Conservation (phyloP, 2,113 vertebrate species). For the Muntiacus reevesi region DNA sequence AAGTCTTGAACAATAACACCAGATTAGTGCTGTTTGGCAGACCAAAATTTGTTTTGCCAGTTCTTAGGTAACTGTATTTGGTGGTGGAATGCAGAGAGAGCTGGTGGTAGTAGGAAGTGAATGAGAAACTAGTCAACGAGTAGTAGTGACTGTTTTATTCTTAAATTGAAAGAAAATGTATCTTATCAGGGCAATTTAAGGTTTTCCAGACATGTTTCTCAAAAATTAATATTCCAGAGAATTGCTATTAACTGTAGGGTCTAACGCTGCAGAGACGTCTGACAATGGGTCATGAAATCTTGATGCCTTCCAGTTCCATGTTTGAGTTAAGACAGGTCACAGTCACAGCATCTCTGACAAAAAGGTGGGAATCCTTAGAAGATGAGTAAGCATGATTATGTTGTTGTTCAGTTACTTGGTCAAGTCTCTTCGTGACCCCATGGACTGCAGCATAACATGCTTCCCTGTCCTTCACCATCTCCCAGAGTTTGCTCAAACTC, state of each 20-base stretch:
- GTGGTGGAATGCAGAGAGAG: background rate
- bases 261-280: background rate
- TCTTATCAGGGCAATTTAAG: background rate
- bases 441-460: background rate
- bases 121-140: background rate
- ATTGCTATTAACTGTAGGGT: background rate
- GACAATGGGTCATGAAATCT: background rate
- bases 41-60: background rate
- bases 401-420: background rate
- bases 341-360: conserved; percentile 1
- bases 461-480: background rate
- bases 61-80: background rate
- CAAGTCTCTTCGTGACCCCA: background rate
- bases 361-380: background rate
- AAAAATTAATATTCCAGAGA: background rate
- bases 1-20: background rate
- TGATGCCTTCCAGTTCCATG: background rate
- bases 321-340: background rate
- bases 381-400: background rate
- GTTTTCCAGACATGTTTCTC: background rate
- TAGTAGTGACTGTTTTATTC: background rate
- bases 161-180: background rate
- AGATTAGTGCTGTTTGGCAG: background rate
- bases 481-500: background rate
- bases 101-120: background rate